A percentile compares a stretch with the other conserved stretches of the same genome.
Evolutionary conservation across 2,797 vertebrate genomes (phyloP).

Genomic region (Bovichtus variegatus): DNA sequence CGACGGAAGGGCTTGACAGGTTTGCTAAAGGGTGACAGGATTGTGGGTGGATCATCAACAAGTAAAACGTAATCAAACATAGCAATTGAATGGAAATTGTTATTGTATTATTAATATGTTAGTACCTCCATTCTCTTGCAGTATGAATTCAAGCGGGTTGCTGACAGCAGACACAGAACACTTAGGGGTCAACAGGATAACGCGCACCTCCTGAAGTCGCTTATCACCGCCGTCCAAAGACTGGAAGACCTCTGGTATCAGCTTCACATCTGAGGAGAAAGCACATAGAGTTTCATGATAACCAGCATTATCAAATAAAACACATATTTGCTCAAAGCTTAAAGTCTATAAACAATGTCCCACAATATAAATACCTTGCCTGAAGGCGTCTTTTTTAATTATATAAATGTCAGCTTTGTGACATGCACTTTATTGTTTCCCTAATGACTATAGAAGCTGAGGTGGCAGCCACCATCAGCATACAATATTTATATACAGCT

Average conservation of each 20-base stretch:
- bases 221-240: slow-evolving; percentile 81
- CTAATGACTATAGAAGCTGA: slow-evolving; percentile 13
- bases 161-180: slow-evolving; percentile 91
- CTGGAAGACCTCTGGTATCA: slow-evolving; percentile 86
- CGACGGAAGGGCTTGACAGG: neutral
- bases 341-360: slow-evolving; percentile 16
- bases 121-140: slow-evolving; percentile 91
- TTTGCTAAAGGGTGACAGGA: neutral
- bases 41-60: neutral
- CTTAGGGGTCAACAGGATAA: slow-evolving; percentile 89
- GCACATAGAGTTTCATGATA: slow-evolving; percentile 26
- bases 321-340: slow-evolving; percentile 24
- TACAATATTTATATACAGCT: slow-evolving; percentile 30
- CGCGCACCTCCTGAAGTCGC: slow-evolving; percentile 84
- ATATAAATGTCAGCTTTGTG: slow-evolving; percentile 46
- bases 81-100: neutral
- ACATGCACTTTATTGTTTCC: slow-evolving; percentile 40
- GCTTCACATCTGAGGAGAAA: slow-evolving; percentile 86
- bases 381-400: slow-evolving; percentile 42
- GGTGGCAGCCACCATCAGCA: slow-evolving; percentile 22
- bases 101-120: too few species aligned
- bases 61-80: slow-evolving; percentile 20
- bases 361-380: slow-evolving; percentile 14
- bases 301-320: slow-evolving; percentile 3
- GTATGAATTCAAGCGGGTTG: slow-evolving; percentile 91